Evolutionary conservation across 1,140 invertebrate genomes (phyloP), one percentile per base, ranked within the genome.

Genomic region (Elymnias hypermnestra): DNA sequence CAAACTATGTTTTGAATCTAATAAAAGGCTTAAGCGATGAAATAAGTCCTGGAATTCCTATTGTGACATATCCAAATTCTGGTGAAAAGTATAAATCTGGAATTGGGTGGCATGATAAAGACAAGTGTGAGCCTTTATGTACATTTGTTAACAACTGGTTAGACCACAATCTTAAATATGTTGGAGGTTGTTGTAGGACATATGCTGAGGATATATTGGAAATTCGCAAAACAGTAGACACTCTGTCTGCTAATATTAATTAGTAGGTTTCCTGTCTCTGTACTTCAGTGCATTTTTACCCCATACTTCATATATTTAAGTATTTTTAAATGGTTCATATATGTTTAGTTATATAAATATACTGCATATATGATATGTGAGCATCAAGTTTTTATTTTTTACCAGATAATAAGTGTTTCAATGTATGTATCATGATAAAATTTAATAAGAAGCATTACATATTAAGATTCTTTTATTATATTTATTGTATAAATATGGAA

Each of bases 171-270:
- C 92, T 92, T 0, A 87, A 83, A 43, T 93, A 90, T 63, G 88
- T 95, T 42, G 94, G 94, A 5, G 93, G 94, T 1, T 96, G 94
- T 63, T 96, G 94, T 66, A 86, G 92, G 49, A 92, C 92, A 0
- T 88, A 88, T 56, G 89, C 89, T 7, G 68, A 88, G 3, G 92
- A 94, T 65, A 89, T 95, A 8, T 74, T 69, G 18, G 62, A 72
- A 2, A 88, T 89, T 40, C 57, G 63, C 18, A 70, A 60, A 9
- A 65, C 87, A 72, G 86, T 88, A 4, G 55, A 83, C 15, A 68
- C 62, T 38, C 89, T 87, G 88, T 6, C 57, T 9, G 17, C 25
- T 12, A 23, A 44, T 29, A 15, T 29, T 22, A 2, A 15, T 14
- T n/a, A n/a, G n/a, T n/a, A n/a, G n/a, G n/a, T n/a, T n/a, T n/a